phyloP scores from a whole-genome alignment of 2,113 vertebrate genomes.

The Oceanites oceanicus region DNA sequence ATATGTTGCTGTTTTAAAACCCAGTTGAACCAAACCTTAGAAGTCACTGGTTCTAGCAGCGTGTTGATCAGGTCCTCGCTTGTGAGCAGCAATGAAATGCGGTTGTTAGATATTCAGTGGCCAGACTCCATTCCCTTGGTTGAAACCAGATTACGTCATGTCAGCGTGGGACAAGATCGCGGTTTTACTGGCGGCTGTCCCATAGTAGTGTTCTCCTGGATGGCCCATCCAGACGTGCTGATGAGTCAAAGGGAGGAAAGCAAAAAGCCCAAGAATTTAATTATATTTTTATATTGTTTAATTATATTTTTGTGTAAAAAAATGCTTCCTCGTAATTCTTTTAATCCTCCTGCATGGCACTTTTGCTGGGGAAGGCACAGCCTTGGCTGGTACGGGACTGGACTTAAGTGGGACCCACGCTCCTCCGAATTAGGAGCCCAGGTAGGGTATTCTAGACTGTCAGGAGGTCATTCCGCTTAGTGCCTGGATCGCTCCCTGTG shows the following conservation, averaged over 20 bases:
- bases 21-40: neutral
- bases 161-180: neutral
- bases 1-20: neutral
- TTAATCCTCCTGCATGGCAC: neutral
- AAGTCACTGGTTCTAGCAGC: neutral
- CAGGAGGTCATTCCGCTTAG: neutral
- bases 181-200: neutral
- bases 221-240: neutral
- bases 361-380: neutral
- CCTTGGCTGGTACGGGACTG: neutral
- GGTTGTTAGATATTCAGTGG: neutral
- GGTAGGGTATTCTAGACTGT: neutral
- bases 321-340: neutral
- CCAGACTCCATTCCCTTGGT: neutral
- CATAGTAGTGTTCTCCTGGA: neutral
- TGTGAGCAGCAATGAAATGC: neutral
- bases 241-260: neutral
- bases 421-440: neutral
- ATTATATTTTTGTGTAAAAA: neutral
- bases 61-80: neutral
- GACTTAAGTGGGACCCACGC: neutral
- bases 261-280: neutral
- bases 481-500: fast-evolving
- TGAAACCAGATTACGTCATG: neutral
- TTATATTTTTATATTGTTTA: neutral